Evolutionary conservation across 2,797 vertebrate species (phyloP), one percentile per base, ranked within the genome.

Genomic region (Sebastes dallii): DNA sequence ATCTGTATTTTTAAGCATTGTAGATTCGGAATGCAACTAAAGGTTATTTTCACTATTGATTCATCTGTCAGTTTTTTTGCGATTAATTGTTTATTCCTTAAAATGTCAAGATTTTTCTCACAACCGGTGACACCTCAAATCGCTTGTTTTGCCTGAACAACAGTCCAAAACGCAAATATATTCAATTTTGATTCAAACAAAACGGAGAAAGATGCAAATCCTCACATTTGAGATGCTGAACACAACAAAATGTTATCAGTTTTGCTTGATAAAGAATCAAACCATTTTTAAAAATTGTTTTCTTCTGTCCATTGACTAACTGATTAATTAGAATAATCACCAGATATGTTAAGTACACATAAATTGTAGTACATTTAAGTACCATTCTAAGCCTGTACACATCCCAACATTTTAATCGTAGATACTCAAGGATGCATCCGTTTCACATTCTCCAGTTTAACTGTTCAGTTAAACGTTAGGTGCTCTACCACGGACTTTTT

Each of bases 401-500:
- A 2, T 54, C 24, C 0, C 25, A 29, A 8, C 5, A 36, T 27
- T 71, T 62, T 30, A 11, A 56, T 70, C 4, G 7, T 4, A 18
- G 22, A 32, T 42, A 18, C 7, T 22, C 2, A 36, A 5, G 36
- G 32, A 32, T 1, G 3, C 18, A 16, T 30, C 32, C 1, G 16
- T 58, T 77, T 55, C 3, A 24, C 29, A 61, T 22, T 64, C 11
- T 68, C 16, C 71, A 46, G 32, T 59, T 55, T 54, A 68, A 34
- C 14, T 59, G 8, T 66, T 54, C 52, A 30, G 32, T 76, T 66
- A 20, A 71, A 72, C 22, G n/a, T 66, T 58, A 27, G 61, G 58
- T 72, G 42, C 34, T 83, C 34, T 29, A 25, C 11, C 22, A 3
- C 6, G 6, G 73, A 64, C 81, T 22, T 86, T 56, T 87, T 70